Conservation (phyloP, 2,113 vertebrate genomes). For the Thunnus maccoyii region DNA sequence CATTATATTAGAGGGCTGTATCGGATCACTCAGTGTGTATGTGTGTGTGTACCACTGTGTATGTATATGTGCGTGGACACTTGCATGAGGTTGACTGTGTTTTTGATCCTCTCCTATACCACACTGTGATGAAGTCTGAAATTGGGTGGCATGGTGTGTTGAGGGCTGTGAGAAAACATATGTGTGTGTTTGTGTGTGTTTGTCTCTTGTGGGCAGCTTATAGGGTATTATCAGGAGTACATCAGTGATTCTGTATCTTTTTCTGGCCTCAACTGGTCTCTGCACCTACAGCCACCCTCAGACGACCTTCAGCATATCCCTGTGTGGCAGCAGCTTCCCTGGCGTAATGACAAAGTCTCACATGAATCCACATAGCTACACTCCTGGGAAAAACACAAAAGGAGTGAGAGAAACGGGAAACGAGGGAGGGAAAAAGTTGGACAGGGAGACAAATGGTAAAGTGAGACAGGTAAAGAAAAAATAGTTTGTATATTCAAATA, state of each 20-base stretch:
- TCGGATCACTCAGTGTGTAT: conserved; percentile 7
- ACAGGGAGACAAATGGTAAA: conserved; percentile 12
- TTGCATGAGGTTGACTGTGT: conserved; percentile 10
- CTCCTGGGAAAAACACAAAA: conserved; percentile 19
- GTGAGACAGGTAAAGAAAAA: conserved; percentile 2
- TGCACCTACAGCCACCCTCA: conserved; percentile 31
- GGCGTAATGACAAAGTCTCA: conserved; percentile 18
- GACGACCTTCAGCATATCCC: conserved; percentile 52
- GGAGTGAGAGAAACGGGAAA: not conserved
- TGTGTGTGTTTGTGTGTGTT: conserved; percentile 2
- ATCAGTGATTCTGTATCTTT: conserved; percentile 25
- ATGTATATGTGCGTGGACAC: conserved; percentile 7
- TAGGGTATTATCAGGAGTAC: conserved; percentile 16
- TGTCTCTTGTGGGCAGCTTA: conserved; percentile 37
- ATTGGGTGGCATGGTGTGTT: not conserved
- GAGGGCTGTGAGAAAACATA: conserved; percentile 14
- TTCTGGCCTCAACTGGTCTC: conserved; percentile 6
- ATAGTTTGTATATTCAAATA: too few species aligned
- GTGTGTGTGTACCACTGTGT: conserved; percentile 13
- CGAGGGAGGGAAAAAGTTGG: not conserved
- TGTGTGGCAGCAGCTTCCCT: conserved; percentile 26
- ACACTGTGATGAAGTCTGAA: conserved; percentile 31
- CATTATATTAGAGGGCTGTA: conserved; percentile 9
- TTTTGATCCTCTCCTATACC: conserved; percentile 35
- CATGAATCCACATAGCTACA: conserved; percentile 33